A percentile compares a stretch with the other conserved stretches of the same genome.
Evolutionary conservation across 2,113 vertebrate species (phyloP).

Genomic region (Neodontobutis hainanensis): DNA sequence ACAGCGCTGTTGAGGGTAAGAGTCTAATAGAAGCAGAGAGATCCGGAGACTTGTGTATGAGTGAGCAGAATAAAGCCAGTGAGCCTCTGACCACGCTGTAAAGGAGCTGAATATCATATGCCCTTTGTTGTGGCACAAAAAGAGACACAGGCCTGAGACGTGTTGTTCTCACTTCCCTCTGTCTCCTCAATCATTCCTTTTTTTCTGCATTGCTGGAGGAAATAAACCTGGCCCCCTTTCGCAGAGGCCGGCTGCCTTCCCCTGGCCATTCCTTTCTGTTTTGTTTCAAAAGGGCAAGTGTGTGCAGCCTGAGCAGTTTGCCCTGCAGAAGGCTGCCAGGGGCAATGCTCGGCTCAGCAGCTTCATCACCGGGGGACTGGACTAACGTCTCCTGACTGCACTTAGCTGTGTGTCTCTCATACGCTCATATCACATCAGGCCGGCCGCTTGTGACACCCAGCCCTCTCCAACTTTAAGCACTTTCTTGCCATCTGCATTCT

Average conservation of each 20-base stretch:
- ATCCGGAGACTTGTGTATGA: constrained; percentile 34
- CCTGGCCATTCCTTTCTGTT: constrained; percentile 79
- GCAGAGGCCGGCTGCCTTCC: constrained; percentile 67
- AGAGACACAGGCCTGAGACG: constrained; percentile 58
- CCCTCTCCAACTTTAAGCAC: constrained; percentile 80
- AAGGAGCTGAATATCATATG: constrained; percentile 69
- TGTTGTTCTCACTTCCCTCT: constrained; percentile 77
- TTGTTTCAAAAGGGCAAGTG: constrained; percentile 92
- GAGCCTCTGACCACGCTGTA: constrained; percentile 66
- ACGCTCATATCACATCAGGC: constrained; percentile 95
- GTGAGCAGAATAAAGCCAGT: constrained; percentile 48
- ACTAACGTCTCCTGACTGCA: constrained; percentile 97
- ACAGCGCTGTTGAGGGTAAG: constrained; percentile 72
- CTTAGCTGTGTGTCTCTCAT: constrained; percentile 96
- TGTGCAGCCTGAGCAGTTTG: constrained; percentile 81
- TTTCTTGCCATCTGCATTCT: constrained; percentile 86
- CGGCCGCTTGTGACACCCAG: constrained; percentile 87
- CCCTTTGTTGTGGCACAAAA: constrained; percentile 75
- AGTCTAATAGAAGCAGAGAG: constrained; percentile 51
- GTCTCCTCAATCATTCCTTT: constrained; percentile 69
- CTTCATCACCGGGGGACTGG: constrained; percentile 87
- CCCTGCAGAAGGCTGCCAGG: constrained; percentile 86
- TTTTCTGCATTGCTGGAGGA: constrained; percentile 68
- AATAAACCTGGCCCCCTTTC: constrained; percentile 71
- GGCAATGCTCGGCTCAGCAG: constrained; percentile 93